Base-by-base conservation (phyloP, 2,113 vertebrate genomes). In the Pangasianodon gigas region DNA sequence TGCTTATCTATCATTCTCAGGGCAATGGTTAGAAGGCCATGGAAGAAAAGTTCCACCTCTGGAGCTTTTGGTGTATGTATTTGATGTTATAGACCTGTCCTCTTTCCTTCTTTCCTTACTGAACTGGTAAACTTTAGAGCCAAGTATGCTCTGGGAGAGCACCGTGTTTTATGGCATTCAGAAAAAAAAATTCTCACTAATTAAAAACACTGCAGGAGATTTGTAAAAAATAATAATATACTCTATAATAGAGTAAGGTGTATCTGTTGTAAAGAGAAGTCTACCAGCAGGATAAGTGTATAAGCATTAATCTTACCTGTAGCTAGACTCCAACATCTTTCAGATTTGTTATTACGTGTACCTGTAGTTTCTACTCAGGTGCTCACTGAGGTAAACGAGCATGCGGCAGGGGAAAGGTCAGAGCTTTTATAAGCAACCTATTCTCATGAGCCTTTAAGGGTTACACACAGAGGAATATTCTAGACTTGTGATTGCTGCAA, bases 11-110 rank as follows among this genome's bases (percentile, higher is more conserved):
- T 54, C 29, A 83, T 56, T 37, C 52, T 24, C 81, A 4, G 60
- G 77, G 51, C 60, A 82, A 51, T 88, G 77, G 60, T 91, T 91
- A 62, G 77, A 37, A 65, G 75, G 58, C 62, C 32, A 74, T 89
- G 48, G 75, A 86, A 79, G 52, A 75, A 87, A 60, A n/a, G 54
- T 79, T 62, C 26, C 87, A 88, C 44, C 75, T 83, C 19, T 54
- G 65, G 32, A 51, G 56, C 0, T 24, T 46, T 75, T 79, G 89
- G 32, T 77, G 84, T 51, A n/a, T 65, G 67, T 58, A 77, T 89
- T 62, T 77, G 48, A 69, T 86, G 51, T 87, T 52, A 71, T 19
- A 83, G 44, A 87, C 6, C 6, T 71, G 65, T 74, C 13, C 46
- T 26, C 8, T 44, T 77, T 26, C 44, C 74, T 77, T 77, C 0